Percentiles rank a stretch among this genome's conserved stretches.
Evolutionary conservation across 2,113 vertebrate species (phyloP).

Genomic region (Hippocampus abdominalis): DNA sequence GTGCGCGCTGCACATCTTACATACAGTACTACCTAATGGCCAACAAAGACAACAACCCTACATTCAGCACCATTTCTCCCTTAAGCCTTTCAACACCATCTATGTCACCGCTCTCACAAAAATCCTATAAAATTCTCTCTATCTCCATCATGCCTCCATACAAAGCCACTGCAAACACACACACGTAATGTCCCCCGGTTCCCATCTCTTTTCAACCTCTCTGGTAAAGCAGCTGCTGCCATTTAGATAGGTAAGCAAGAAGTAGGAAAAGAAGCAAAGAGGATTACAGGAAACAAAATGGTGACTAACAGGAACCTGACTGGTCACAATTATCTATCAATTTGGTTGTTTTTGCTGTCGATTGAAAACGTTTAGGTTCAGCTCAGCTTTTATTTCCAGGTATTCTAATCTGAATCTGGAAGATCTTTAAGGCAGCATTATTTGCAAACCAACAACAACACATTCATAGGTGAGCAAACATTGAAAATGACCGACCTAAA

Average conservation of each 20-base stretch:
- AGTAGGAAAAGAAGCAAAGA: not conserved
- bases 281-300: not conserved
- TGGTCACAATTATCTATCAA: not conserved
- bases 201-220: slow-evolving; percentile 10
- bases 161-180: slow-evolving; percentile 8
- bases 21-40: slow-evolving; percentile 15
- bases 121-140: not conserved
- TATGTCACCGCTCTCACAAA: slow-evolving; percentile 11
- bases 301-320: not conserved
- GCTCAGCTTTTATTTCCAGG: not conserved
- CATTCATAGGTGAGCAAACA: not conserved
- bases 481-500: not conserved
- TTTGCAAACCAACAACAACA: not conserved
- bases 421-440: not conserved
- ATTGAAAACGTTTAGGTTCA: not conserved
- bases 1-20: not conserved
- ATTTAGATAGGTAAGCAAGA: not conserved
- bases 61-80: slow-evolving; percentile 9
- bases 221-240: slow-evolving; percentile 25
- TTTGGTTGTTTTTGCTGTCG: not conserved
- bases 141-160: not conserved
- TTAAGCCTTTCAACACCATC: slow-evolving; percentile 17
- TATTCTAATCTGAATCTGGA: not conserved
- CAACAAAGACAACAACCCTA: slow-evolving; percentile 10
- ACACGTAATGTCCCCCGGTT: slow-evolving; percentile 3